A percentile compares a stretch with the other conserved stretches of the same genome.
Conservation (phyloP, 2,113 vertebrate genomes). For the Semicossyphus pulcher region DNA sequence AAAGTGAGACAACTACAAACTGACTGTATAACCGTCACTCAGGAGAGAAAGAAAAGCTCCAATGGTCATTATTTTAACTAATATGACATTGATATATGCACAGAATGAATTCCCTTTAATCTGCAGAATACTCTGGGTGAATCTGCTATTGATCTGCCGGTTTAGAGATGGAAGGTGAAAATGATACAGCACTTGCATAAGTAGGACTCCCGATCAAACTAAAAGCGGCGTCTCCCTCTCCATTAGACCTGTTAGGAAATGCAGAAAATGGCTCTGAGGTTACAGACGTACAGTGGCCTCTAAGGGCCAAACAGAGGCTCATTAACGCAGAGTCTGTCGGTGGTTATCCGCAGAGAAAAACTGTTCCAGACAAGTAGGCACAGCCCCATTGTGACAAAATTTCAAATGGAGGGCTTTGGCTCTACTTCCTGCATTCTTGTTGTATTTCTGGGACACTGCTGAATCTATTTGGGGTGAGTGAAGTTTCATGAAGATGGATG, state of each 20-base stretch:
- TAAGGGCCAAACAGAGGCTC: constrained; percentile 69
- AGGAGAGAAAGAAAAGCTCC: not conserved
- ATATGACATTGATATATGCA: constrained; percentile 18
- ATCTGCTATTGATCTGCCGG: constrained; percentile 47
- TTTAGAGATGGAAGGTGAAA: constrained; percentile 57
- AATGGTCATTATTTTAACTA: constrained; percentile 8
- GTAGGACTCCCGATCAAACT: constrained; percentile 46
- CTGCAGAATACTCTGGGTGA: constrained; percentile 47
- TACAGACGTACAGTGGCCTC: constrained; percentile 60
- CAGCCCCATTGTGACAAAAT: constrained; percentile 62
- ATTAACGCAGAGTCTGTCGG: constrained; percentile 64
- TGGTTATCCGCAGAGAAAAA: constrained; percentile 55
- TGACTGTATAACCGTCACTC: not conserved
- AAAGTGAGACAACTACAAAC: constrained; percentile 1
- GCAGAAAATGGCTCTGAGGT: constrained; percentile 61
- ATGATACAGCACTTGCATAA: constrained; percentile 48
- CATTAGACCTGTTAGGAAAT: constrained; percentile 57
- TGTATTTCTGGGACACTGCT: constrained; percentile 67
- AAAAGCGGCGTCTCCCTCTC: constrained; percentile 55
- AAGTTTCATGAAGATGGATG: constrained; percentile 60
- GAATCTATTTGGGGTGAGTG: constrained; percentile 35
- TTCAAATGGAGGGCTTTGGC: constrained; percentile 66
- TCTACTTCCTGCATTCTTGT: constrained; percentile 39
- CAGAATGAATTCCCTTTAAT: constrained; percentile 27
- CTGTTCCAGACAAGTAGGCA: constrained; percentile 57